These are phyloP conservation scores for Pachyrhynchus sulphureomaculatus DNA, from an alignment of 1,140 invertebrate genomes.

Conservation along the genomic window DNA sequence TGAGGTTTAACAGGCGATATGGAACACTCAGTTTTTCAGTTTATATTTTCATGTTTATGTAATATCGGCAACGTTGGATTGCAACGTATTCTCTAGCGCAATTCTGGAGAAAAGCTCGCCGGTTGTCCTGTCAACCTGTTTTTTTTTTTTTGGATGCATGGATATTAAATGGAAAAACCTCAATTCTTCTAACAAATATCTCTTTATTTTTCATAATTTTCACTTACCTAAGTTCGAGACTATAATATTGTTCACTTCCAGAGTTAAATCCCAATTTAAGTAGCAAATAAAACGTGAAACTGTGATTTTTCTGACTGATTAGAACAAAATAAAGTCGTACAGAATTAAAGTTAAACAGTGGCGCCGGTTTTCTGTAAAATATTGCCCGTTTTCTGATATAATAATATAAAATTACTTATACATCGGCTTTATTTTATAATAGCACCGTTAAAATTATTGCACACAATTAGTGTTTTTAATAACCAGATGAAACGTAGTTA, in stretches of 20 bases:
- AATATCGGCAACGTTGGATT: neutral
- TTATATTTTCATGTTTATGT: neutral
- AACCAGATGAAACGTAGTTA: too few relatives aligned
- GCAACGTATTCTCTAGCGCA: neutral
- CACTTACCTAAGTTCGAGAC: neutral
- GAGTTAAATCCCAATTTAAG: neutral
- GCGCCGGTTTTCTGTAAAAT: neutral
- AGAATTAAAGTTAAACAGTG: neutral
- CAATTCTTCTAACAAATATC: neutral
- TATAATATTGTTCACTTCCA: neutral
- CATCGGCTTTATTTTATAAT: too few relatives aligned
- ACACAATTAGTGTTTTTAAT: too few relatives aligned
- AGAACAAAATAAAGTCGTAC: slow-evolving; percentile 1
- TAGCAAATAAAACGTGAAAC: neutral
- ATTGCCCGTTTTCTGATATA: too few relatives aligned
- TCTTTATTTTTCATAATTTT: neutral
- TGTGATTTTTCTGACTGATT: neutral
- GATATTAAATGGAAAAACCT: neutral
- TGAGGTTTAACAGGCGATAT: too few relatives aligned
- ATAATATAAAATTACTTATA: too few relatives aligned
- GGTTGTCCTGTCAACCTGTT: slow-evolving; percentile 4
- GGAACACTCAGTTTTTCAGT: too few relatives aligned
- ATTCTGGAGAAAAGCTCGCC: slow-evolving; percentile 1
- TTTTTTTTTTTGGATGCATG: neutral
- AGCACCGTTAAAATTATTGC: too few relatives aligned